phyloP scores from a whole-genome alignment of 2,888 invertebrate species.

The Mystacides longicornis region DNA sequence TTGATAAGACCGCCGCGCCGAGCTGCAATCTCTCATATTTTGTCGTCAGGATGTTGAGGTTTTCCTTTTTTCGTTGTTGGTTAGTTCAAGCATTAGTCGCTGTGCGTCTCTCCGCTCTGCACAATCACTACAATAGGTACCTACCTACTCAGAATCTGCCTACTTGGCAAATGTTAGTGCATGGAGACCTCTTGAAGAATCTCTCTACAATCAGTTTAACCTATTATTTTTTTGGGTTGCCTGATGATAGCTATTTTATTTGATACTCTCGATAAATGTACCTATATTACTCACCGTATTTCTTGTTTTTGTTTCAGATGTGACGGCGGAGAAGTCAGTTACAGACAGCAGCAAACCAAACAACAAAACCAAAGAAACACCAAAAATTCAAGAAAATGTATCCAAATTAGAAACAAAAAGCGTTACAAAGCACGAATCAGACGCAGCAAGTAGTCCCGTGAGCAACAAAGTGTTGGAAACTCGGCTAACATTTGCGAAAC shows the following conservation, averaged over 20 bases:
- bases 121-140: too few relatives aligned
- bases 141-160: too few relatives aligned
- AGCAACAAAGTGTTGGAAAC: constrained; percentile 64
- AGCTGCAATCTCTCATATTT: too few relatives aligned
- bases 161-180: too few relatives aligned
- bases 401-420: constrained; percentile 21
- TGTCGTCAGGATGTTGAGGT: constrained; percentile 15
- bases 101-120: too few relatives aligned
- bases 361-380: constrained; percentile 24
- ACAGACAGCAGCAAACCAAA: constrained; percentile 27
- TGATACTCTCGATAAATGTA: too few relatives aligned
- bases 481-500: constrained; percentile 70
- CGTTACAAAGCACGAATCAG: background rate
- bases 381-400: constrained; percentile 27
- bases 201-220: too few relatives aligned
- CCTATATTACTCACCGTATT: background rate
- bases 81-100: too few relatives aligned
- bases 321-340: constrained; percentile 34
- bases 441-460: constrained; percentile 50
- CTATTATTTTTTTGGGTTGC: too few relatives aligned
- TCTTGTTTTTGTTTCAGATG: constrained; percentile 31
- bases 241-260: too few relatives aligned
- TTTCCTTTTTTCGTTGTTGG: background rate
- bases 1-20: too few relatives aligned
- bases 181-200: too few relatives aligned